These are phyloP conservation scores for Beris chalybata DNA, from an alignment of 2,888 invertebrate species.

Conservation along the genomic window DNA sequence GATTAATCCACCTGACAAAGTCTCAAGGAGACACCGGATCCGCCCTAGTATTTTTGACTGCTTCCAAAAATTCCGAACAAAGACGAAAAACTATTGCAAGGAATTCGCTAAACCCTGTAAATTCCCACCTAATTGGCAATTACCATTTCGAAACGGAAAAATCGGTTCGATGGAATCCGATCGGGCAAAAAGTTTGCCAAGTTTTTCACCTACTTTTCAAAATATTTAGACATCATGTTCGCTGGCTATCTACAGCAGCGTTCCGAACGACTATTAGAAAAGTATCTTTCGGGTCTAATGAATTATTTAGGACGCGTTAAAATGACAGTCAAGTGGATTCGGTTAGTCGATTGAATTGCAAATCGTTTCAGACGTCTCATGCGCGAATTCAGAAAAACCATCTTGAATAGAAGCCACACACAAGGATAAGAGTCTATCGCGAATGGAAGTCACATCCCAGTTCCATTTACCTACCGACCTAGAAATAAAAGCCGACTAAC, in stretches of 20 bases:
- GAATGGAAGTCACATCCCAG: conserved; percentile 28
- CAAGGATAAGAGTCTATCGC: not conserved
- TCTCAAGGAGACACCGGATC: too few species aligned
- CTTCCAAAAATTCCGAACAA: not conserved
- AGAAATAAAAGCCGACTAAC: conserved; percentile 24
- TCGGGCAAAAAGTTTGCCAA: not conserved
- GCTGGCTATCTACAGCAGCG: too few species aligned
- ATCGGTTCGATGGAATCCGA: conserved; percentile 22
- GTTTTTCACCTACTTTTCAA: not conserved
- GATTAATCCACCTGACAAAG: too few species aligned
- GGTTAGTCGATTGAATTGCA: not conserved
- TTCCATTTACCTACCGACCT: conserved; percentile 37
- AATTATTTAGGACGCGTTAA: conserved; percentile 21
- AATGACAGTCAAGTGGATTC: not conserved
- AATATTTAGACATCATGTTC: not conserved
- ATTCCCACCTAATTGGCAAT: conserved; percentile 38
- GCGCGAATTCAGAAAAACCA: not conserved
- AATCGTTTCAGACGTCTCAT: not conserved
- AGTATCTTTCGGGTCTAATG: conserved; percentile 3
- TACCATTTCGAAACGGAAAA: conserved; percentile 28
- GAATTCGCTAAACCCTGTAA: conserved; percentile 28
- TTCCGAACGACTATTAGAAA: too few species aligned
- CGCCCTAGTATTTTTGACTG: not conserved
- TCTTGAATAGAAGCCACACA: conserved; percentile 15
- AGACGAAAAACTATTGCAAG: not conserved